Evolutionary conservation across 2,113 vertebrate genomes (phyloP), one percentile per base, ranked within the genome.

Genomic region (Hippocampus zosterae): DNA sequence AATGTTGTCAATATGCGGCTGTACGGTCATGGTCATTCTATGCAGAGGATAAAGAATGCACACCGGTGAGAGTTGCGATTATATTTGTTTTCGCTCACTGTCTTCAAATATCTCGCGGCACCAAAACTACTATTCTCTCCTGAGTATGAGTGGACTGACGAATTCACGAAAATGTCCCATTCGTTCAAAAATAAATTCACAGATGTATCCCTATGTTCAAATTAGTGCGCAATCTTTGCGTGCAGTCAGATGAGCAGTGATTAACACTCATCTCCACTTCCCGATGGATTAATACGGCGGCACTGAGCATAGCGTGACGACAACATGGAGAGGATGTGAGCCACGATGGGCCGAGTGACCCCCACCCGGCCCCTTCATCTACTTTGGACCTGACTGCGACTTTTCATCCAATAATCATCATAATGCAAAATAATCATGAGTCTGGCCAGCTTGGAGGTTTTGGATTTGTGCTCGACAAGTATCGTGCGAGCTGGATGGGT

Each of bases 211-310:
- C 10, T 42, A 9, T 5, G 16, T 33, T 33, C 48, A 19, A 55
- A 44, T 21, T 60, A 44, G 67, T 55, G 67, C 71, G 48, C 75
- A 87, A 85, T 81, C 76, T 71, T 59, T 85, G 74, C 71, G 73
- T 84, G 84, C 65, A 19, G 69, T 2, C 70, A 75, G 72, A 71
- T 37, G 68, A 81, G 57, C 66, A 65, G 72, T 79, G 81, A 82
- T 86, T 83, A 82, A 73, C n/a, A 66, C 63, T 79, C 81, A 85
- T 78, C 77, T 82, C 48, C 41, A 66, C 72, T 82, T 85, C 68
- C 81, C 68, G 76, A 8, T 70, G 81, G 83, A 84, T 85, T 85
- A 84, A 66, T 69, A 52, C 59, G 41, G 0, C 29, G 68, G 29
- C 70, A 41, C 82, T 19, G 6, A 33, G 70, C 23, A 27, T 68